A percentile compares a stretch with the other conserved stretches of the same genome.
phyloP scores from a whole-genome alignment of 2,888 invertebrate species.

The Mellilla xanthometata region DNA sequence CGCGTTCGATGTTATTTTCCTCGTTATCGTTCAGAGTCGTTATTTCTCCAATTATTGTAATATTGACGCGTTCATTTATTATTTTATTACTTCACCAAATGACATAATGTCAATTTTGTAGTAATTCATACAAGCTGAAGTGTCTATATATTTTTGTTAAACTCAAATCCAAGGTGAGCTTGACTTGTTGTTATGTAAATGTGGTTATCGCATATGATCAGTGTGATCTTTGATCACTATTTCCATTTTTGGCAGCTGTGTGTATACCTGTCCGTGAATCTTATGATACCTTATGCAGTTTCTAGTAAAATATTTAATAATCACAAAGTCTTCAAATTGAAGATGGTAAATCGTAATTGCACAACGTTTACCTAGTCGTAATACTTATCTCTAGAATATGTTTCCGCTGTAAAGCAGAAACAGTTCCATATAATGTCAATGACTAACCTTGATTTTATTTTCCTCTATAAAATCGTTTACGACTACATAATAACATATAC shows the following conservation, averaged over 20 bases:
- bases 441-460: too few relatives aligned
- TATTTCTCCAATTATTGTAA: conserved; percentile 1
- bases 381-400: too few relatives aligned
- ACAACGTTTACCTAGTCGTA: too few relatives aligned
- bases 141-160: conserved; percentile 25
- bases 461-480: conserved; percentile 6
- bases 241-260: conserved; percentile 36
- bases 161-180: conserved; percentile 38
- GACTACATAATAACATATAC: conserved; percentile 1
- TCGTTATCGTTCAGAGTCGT: background rate
- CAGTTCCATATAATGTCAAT: too few relatives aligned
- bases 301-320: too few relatives aligned
- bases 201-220: conserved; percentile 24
- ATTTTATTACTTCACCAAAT: conserved; percentile 4
- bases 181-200: conserved; percentile 44
- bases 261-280: conserved; percentile 12
- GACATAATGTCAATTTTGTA: conserved; percentile 7
- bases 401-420: too few relatives aligned
- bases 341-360: too few relatives aligned
- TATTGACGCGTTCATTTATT: background rate
- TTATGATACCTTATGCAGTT: too few relatives aligned
- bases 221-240: conserved; percentile 25
- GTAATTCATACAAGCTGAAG: conserved; percentile 4
- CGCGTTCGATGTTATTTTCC: background rate
- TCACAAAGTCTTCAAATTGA: too few relatives aligned